Conservation (phyloP, 2,797 vertebrate species). For the Chelidonichthys spinosus region DNA sequence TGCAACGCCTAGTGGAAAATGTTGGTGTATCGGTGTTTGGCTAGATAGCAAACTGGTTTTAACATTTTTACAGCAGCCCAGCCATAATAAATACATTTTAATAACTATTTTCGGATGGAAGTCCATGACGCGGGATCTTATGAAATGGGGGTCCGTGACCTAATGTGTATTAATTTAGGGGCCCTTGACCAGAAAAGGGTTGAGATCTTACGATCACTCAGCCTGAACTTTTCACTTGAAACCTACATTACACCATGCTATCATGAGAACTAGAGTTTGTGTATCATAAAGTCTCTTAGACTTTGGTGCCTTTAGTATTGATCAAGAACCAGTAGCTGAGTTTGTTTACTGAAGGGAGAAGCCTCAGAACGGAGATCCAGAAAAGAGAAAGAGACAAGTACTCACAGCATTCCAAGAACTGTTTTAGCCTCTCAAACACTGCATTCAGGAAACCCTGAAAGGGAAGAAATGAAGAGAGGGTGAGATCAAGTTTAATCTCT, state of each 20-base stretch:
- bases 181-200: neutral
- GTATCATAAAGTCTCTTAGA: neutral
- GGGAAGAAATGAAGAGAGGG: conserved; percentile 64
- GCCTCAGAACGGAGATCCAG: conserved; percentile 33
- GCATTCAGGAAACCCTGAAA: conserved; percentile 93
- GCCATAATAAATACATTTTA: neutral
- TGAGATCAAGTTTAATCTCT: conserved; percentile 56
- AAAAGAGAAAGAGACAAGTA: conserved; percentile 66
- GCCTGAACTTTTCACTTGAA: conserved; percentile 34
- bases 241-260: conserved; percentile 6
- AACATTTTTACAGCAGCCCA: neutral
- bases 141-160: neutral
- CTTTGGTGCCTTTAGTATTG: conserved; percentile 15
- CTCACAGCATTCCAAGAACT: conserved; percentile 98
- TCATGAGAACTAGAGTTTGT: conserved; percentile 16
- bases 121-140: neutral
- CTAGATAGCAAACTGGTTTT: neutral
- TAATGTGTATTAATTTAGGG: neutral
- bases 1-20: too few relatives aligned
- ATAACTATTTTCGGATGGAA: neutral
- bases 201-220: neutral
- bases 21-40: too few relatives aligned
- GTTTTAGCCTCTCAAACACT: conserved; percentile 93
- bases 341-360: conserved; percentile 42
- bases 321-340: conserved; percentile 14